Evolutionary conservation across 2,888 invertebrate species (phyloP).

Genomic region (Germaria angustata): DNA sequence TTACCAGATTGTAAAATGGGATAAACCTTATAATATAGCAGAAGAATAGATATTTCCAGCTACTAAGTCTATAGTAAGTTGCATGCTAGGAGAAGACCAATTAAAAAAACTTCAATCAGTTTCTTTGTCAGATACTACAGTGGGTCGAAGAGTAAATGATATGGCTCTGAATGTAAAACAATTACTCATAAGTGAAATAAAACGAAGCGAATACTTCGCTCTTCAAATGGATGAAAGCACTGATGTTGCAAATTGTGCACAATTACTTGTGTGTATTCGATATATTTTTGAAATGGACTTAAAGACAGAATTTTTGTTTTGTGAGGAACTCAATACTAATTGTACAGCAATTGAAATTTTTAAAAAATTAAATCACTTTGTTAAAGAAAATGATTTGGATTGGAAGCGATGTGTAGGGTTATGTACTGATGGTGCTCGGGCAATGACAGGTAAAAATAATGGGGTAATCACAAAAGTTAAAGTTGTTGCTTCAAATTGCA

Average conservation of each 20-base stretch:
- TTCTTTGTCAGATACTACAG: constrained; percentile 1
- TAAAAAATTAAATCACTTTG: neutral
- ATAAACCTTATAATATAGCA: neutral
- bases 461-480: neutral
- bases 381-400: neutral
- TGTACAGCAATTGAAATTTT: neutral
- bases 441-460: neutral
- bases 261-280: constrained; percentile 6
- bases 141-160: neutral
- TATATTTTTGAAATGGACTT: constrained; percentile 8
- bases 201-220: neutral
- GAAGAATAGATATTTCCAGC: neutral
- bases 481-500: neutral
- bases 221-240: neutral
- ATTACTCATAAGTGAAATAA: constrained; percentile 6
- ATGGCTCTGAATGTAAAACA: constrained; percentile 3
- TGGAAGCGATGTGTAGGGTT: neutral
- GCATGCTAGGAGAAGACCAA: constrained; percentile 16
- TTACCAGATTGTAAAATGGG: neutral
- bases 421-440: neutral
- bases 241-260: constrained; percentile 12
- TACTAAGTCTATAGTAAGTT: constrained; percentile 6
- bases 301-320: constrained; percentile 10
- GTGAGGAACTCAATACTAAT: neutral
- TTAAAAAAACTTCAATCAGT: constrained; percentile 16